phyloP scores from a whole-genome alignment of 64 coral and sea anemone genomes.

The Cladopsammia gracilis region DNA sequence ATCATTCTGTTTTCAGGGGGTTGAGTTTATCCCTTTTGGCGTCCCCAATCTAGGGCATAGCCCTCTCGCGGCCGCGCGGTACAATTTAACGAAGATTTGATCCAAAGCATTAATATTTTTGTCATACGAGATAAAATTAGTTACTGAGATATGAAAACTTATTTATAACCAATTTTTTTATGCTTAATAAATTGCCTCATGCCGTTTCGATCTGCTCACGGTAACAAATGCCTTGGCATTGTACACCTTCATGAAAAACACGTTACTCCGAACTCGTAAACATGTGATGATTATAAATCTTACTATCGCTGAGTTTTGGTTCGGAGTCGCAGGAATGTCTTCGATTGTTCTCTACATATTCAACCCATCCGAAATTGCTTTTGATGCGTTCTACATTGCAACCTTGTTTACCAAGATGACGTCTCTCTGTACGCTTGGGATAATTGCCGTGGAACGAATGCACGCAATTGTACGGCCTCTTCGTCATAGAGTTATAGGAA shows the following conservation, averaged over 20 bases:
- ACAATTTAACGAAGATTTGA: no score
- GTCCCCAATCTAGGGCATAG: no score
- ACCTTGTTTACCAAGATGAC: background rate
- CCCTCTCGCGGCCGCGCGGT: no score
- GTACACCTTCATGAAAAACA: conserved; percentile 10
- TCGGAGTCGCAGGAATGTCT: background rate
- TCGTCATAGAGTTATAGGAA: background rate
- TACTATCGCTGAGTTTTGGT: conserved; percentile 19
- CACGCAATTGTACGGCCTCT: background rate
- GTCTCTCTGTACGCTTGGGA: background rate
- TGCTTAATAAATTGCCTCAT: background rate
- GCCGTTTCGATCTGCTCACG: background rate
- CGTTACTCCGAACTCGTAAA: background rate
- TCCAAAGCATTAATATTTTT: no score
- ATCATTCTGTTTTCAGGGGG: no score
- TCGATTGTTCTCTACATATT: background rate
- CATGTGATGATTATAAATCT: conserved; percentile 60
- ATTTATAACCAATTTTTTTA: background rate
- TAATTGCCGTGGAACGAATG: conserved; percentile 11
- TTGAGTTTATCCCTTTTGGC: no score
- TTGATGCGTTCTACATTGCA: no score
- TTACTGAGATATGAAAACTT: background rate
- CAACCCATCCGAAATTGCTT: background rate
- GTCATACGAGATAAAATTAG: no score
- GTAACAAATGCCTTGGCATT: background rate